phyloP scores from a whole-genome alignment of 2,113 vertebrate genomes.

The Seriola quinqueradiata region DNA sequence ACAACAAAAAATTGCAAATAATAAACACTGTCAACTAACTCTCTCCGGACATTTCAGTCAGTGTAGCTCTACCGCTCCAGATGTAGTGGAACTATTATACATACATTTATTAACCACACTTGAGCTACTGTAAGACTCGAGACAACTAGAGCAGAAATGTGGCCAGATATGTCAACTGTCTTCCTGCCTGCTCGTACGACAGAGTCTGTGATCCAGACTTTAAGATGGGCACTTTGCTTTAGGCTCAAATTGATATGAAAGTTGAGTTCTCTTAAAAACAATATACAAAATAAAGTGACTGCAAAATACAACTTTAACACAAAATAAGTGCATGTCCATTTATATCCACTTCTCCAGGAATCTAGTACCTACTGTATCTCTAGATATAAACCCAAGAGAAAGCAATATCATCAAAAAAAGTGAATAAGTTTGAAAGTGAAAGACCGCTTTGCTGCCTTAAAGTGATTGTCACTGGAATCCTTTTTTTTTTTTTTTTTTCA shows the following conservation, averaged over 20 bases:
- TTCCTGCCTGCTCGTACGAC: not conserved
- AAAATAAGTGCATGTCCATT: slow-evolving; percentile 39
- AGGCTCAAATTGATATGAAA: slow-evolving; percentile 38
- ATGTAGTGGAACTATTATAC: slow-evolving; percentile 37
- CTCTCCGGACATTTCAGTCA: slow-evolving; percentile 28
- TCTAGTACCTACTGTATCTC: not conserved
- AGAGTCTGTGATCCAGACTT: slow-evolving; percentile 10
- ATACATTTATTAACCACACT: slow-evolving; percentile 41
- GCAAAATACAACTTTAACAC: slow-evolving; percentile 20
- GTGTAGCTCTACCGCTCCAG: slow-evolving; percentile 5
- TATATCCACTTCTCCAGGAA: slow-evolving; percentile 21
- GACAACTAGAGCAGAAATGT: slow-evolving; percentile 36
- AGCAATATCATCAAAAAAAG: slow-evolving; percentile 20
- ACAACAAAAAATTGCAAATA: slow-evolving; percentile 10
- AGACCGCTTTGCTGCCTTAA: slow-evolving; percentile 34
- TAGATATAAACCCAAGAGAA: slow-evolving; percentile 16
- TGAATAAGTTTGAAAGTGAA: slow-evolving; percentile 6
- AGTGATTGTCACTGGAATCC: slow-evolving; percentile 52
- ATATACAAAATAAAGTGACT: slow-evolving; percentile 58
- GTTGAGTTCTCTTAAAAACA: slow-evolving; percentile 43
- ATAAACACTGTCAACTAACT: slow-evolving; percentile 18
- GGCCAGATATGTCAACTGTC: slow-evolving; percentile 10
- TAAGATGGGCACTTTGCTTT: slow-evolving; percentile 40
- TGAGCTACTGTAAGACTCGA: slow-evolving; percentile 24
- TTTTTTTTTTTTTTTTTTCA: not conserved